Conservation (phyloP, 2,797 vertebrate species). For the Saguinus oedipus region DNA sequence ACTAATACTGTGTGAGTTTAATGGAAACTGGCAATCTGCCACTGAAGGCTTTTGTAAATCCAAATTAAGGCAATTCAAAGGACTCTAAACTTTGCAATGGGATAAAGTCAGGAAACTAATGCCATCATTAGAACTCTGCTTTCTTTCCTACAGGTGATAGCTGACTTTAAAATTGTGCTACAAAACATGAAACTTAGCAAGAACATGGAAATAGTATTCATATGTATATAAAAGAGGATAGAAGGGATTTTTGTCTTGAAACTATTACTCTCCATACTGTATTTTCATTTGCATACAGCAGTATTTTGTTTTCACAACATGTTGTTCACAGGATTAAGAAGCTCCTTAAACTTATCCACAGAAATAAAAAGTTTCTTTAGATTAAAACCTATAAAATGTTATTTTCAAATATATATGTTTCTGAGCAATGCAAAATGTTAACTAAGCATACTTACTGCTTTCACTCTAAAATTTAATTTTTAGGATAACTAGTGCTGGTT, state of each 20-base stretch:
- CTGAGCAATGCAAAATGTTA: conserved; percentile 43
- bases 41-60: conserved; percentile 17
- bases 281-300: background rate
- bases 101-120: background rate
- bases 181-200: background rate
- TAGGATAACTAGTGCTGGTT: conserved; percentile 63
- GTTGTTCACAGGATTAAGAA: background rate
- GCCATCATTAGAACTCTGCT: background rate
- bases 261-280: conserved; percentile 23
- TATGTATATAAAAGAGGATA: background rate
- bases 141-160: background rate
- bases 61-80: background rate
- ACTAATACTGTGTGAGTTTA: conserved; percentile 1
- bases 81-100: background rate
- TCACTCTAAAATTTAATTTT: conserved; percentile 58
- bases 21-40: conserved; percentile 49
- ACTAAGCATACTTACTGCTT: conserved; percentile 58
- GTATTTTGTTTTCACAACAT: background rate
- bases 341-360: background rate
- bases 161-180: background rate
- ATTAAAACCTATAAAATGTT: conserved; percentile 24
- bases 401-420: conserved; percentile 37
- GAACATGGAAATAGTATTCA: background rate
- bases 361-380: background rate
- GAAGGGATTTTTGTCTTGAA: background rate